Conservation (phyloP, 2,888 invertebrate species). For the Lasioglossum figueresi region DNA sequence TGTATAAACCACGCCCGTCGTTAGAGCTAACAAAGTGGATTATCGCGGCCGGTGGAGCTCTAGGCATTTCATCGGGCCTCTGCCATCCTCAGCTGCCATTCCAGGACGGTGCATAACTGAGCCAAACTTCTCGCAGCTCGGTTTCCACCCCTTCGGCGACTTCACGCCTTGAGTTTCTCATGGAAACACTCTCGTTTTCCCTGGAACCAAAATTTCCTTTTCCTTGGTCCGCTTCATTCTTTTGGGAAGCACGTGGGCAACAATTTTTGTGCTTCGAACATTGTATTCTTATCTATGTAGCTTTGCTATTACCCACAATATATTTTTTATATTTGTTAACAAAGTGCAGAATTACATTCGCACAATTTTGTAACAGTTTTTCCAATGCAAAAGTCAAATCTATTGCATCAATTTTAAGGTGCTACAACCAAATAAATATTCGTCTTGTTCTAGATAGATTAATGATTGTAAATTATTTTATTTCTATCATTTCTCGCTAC, state of each 20-base stretch:
- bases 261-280: not conserved
- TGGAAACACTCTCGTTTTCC: not conserved
- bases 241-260: not conserved
- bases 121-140: conserved; percentile 27
- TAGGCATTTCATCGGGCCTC: conserved; percentile 20
- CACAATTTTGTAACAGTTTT: not conserved
- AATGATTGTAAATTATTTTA: not conserved
- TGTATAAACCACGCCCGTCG: conserved; percentile 66
- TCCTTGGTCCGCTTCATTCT: not conserved
- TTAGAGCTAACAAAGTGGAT: conserved; percentile 74
- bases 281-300: not conserved
- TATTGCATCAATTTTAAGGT: not conserved
- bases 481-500: not conserved
- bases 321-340: not conserved
- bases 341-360: not conserved
- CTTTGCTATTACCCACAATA: not conserved
- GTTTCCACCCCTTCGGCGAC: conserved; percentile 27
- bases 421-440: not conserved
- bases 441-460: not conserved
- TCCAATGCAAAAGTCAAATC: not conserved
- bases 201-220: not conserved
- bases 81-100: conserved; percentile 19
- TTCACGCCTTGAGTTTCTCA: conserved; percentile 5
- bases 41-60: conserved; percentile 54
- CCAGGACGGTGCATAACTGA: not conserved